Conservation (phyloP, 2,888 invertebrate genomes). For the Lasioglossum villosulum region DNA sequence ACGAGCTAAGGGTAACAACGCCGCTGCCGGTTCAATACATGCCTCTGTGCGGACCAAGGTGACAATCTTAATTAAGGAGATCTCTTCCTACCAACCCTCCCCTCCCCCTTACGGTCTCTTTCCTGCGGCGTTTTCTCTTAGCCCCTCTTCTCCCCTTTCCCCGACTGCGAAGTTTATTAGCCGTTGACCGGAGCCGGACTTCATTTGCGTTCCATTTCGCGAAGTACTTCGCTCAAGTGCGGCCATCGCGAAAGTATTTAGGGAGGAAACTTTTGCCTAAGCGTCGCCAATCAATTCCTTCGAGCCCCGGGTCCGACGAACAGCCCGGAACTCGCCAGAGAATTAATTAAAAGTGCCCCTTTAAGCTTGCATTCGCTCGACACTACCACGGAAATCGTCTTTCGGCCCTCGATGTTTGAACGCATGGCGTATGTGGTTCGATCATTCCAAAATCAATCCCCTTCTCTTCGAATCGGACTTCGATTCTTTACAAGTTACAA, state of each 20-base stretch:
- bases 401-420: not conserved
- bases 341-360: not conserved
- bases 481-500: not conserved
- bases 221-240: constrained; percentile 17
- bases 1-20: constrained; percentile 55
- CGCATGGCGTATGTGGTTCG: not conserved
- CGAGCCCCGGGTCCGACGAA: not conserved
- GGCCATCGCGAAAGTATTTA: constrained; percentile 37
- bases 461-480: not conserved
- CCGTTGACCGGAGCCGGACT: constrained; percentile 37
- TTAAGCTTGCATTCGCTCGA: not conserved
- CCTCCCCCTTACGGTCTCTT: not conserved
- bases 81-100: constrained; percentile 1
- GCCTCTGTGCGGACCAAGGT: constrained; percentile 54
- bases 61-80: constrained; percentile 71
- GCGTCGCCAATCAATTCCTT: constrained; percentile 16
- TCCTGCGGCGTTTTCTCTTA: not conserved
- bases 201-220: constrained; percentile 52
- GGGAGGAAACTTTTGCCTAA: constrained; percentile 32
- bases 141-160: not conserved
- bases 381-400: not conserved
- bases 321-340: not conserved
- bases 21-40: constrained; percentile 61
- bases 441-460: not conserved
- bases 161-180: constrained; percentile 38